Base-by-base conservation (phyloP, 1,140 invertebrate species). In the Drosophila azteca region DNA sequence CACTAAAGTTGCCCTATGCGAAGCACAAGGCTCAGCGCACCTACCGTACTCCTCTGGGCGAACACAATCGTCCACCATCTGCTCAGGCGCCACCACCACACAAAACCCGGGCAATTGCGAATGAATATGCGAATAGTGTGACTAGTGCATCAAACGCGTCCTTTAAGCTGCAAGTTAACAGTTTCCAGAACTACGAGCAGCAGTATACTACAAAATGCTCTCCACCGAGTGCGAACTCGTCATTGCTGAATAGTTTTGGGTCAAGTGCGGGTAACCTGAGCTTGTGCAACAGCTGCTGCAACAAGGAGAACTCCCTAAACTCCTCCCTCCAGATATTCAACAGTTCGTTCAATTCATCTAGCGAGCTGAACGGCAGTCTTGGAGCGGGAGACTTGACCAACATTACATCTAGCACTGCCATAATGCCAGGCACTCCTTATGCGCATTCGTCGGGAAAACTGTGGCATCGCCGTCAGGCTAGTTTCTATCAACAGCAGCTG, bases 331-430 rank as follows among this genome's bases (percentile, higher is more conserved):
- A 74, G 6, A 48, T 88, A 6, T 79, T 79, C 9, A 74, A 83
- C 71, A 77, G 58, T 20, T 90, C 90, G 3, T 77, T 91, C 7
- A 91, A 90, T 39, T 79, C 90, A n/a, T 79, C 80, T 31, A 52
- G 49, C 20, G 88, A 91, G 11, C 62, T 84, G 0, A 88, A 90
- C 31, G 53, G 46, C 35, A 90, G 85, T 20, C 43, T 80, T 15
- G 67, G 61, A 9, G 48, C 60, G 11, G 55, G 51, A 1, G 66
- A 82, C 29, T 48, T 76, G 13, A 60, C 51, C 9, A 58, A 35
- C 15, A 77, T 87, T 17, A 58, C 78, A 17, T 70, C 69, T 2
- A 79, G 70, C 44, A 64, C 70, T 6, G 57, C 49, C 8, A 71
- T 79, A 2, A 55, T 60, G 2, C 54, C 67, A 13, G 64, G 58